Percentiles rank a stretch among this genome's conserved stretches.
phyloP scores from a whole-genome alignment of 2,888 invertebrate species.

The Choreutis nemorana region DNA sequence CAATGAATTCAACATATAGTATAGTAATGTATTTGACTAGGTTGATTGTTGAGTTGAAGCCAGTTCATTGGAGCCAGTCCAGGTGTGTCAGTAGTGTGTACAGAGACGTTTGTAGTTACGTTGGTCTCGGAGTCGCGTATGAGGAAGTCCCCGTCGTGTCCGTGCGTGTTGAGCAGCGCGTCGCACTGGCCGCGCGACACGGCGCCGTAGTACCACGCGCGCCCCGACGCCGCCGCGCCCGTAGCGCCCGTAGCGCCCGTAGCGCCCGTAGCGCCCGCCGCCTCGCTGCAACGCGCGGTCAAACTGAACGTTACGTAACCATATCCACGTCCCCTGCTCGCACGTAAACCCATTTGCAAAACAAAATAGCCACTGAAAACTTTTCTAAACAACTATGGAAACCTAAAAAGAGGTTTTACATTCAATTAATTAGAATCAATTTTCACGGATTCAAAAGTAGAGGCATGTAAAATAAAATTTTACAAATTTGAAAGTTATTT shows the following conservation, averaged over 20 bases:
- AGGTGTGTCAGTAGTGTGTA: background rate
- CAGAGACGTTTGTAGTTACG: conserved; percentile 68
- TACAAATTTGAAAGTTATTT: too few relatives aligned
- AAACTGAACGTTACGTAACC: too few relatives aligned
- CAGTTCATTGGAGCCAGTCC: background rate
- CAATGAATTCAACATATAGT: background rate
- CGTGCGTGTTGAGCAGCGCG: conserved; percentile 91
- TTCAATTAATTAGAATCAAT: too few relatives aligned
- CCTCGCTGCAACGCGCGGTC: conserved; percentile 31
- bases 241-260: conserved; percentile 16
- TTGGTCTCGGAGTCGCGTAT: conserved; percentile 99
- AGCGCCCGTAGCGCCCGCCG: conserved; percentile 25
- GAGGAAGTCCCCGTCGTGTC: conserved; percentile 97
- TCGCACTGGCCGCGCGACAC: conserved; percentile 97
- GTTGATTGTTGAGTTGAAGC: background rate
- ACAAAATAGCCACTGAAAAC: too few relatives aligned
- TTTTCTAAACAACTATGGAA: too few relatives aligned
- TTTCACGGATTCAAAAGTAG: too few relatives aligned
- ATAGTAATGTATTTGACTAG: background rate
- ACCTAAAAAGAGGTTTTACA: too few relatives aligned
- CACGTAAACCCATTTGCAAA: too few relatives aligned
- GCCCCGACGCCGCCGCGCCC: conserved; percentile 68
- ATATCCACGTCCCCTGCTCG: too few relatives aligned
- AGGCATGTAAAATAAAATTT: too few relatives aligned
- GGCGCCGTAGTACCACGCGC: conserved; percentile 97